phyloP scores from a whole-genome alignment of 2,797 vertebrate genomes.

The Coracias cyanogaster region DNA sequence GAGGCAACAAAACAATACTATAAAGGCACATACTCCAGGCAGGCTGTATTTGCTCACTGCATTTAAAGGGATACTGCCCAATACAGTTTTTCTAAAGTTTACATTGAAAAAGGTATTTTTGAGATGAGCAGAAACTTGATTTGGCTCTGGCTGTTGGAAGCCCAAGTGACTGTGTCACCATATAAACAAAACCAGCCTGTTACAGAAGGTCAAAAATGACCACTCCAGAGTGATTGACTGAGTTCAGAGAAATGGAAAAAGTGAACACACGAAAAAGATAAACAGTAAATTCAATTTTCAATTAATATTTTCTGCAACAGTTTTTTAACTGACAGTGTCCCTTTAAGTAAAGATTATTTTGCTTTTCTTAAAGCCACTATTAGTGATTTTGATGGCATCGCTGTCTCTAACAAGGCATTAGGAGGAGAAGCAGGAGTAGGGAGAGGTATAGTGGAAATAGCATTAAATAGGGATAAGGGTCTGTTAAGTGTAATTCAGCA shows the following conservation, averaged over 20 bases:
- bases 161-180: constrained; percentile 12
- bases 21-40: constrained; percentile 43
- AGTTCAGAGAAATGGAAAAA: constrained; percentile 8
- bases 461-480: constrained; percentile 37
- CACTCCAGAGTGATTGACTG: background rate
- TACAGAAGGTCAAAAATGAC: background rate
- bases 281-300: constrained; percentile 11
- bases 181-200: background rate
- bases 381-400: constrained; percentile 53
- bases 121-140: background rate
- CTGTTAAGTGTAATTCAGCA: constrained; percentile 75
- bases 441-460: constrained; percentile 34
- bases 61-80: constrained; percentile 77
- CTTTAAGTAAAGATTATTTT: constrained; percentile 68
- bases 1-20: constrained; percentile 30
- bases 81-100: background rate
- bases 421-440: constrained; percentile 46
- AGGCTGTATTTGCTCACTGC: background rate
- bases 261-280: background rate
- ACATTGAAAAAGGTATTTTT: background rate
- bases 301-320: background rate
- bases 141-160: background rate
- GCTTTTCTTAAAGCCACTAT: constrained; percentile 42
- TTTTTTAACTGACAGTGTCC: constrained; percentile 68
- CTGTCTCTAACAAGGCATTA: constrained; percentile 48